phyloP scores from a whole-genome alignment of 2,888 invertebrate species.

The Drosophila cracens region DNA sequence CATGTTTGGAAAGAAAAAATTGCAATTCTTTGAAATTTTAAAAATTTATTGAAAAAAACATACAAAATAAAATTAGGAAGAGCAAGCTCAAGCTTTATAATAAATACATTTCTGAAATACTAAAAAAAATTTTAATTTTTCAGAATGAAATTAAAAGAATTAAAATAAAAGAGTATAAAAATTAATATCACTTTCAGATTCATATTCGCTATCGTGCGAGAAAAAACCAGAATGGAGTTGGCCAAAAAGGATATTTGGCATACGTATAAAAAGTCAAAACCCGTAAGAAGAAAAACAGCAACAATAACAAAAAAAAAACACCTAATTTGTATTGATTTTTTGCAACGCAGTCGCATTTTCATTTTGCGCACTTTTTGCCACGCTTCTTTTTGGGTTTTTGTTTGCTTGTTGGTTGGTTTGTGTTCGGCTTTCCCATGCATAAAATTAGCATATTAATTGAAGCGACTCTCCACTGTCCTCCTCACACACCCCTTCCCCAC shows the following conservation, averaged over 20 bases:
- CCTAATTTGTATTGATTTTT: slow-evolving; percentile 75
- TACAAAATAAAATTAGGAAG: too few species aligned
- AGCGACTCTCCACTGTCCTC: slow-evolving; percentile 50
- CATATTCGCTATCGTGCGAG: background rate
- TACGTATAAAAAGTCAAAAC: background rate
- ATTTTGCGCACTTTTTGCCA: slow-evolving; percentile 27
- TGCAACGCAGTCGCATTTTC: slow-evolving; percentile 28
- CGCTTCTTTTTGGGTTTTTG: slow-evolving; percentile 30
- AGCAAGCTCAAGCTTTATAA: background rate
- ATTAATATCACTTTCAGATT: background rate
- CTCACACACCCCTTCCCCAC: background rate
- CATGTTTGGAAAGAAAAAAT: too few species aligned
- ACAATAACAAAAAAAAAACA: slow-evolving; percentile 13
- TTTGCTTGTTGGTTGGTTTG: slow-evolving; percentile 56
- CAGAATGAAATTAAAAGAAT: background rate
- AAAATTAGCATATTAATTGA: slow-evolving; percentile 79
- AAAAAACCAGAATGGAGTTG: background rate
- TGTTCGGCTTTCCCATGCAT: slow-evolving; percentile 79
- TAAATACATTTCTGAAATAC: background rate
- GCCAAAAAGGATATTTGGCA: background rate
- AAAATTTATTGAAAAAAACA: background rate
- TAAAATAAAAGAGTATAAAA: background rate
- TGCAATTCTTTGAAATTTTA: too few species aligned
- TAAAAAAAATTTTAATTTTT: background rate
- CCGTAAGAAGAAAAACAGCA: slow-evolving; percentile 3